These are phyloP conservation scores for Hymenochirus boettgeri DNA, from an alignment of 2,113 vertebrate genomes.

Conservation along the genomic window DNA sequence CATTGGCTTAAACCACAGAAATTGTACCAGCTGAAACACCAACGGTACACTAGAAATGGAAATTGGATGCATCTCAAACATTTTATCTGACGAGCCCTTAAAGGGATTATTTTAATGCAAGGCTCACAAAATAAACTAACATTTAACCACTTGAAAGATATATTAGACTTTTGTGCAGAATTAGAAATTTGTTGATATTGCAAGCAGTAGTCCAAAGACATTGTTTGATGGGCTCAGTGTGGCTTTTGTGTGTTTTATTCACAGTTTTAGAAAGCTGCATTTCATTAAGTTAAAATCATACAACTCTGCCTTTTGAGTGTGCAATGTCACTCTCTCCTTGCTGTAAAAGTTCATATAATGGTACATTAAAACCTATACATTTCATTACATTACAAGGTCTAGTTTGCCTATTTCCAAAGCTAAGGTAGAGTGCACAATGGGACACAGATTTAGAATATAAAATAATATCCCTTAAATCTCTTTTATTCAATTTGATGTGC, in stretches of 20 bases:
- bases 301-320: neutral
- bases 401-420: constrained; percentile 13
- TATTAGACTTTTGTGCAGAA: neutral
- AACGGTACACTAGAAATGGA: constrained; percentile 52
- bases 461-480: neutral
- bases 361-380: constrained; percentile 35
- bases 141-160: neutral
- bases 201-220: neutral
- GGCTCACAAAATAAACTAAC: too few species aligned
- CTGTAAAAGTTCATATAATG: constrained; percentile 38
- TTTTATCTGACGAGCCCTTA: constrained; percentile 41
- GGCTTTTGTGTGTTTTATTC: neutral
- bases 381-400: constrained; percentile 26
- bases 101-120: constrained; percentile 42
- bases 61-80: constrained; percentile 53
- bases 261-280: neutral
- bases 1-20: constrained; percentile 46
- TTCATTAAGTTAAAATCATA: constrained; percentile 16
- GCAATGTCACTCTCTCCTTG: constrained; percentile 37
- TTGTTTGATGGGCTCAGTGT: too few species aligned
- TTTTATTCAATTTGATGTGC: constrained; percentile 4
- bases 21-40: constrained; percentile 41
- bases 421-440: constrained; percentile 26
- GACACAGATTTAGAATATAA: constrained; percentile 14
- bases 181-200: neutral